Base-by-base conservation (phyloP, 2,888 invertebrate species). In the Cosmorhoe ocellata region DNA sequence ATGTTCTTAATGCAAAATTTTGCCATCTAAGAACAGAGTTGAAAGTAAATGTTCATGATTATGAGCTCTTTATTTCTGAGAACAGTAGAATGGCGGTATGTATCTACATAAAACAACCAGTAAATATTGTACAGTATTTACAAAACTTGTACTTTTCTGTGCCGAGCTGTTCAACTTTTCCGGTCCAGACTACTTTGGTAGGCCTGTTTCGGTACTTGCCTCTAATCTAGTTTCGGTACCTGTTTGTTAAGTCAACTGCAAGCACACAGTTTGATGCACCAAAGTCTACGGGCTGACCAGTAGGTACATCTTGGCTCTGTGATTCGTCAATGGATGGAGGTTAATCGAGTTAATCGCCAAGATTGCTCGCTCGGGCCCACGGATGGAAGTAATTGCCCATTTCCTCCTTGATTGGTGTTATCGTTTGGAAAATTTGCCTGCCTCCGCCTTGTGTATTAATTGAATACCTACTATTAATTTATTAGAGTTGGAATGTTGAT, bases 331-430 rank as follows among this genome's bases (percentile, higher is more conserved):
- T 43, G 38, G 30, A 47, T 69, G 63, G 72, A 69, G 73, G 69
- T 71, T 79, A 76, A 79, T 79, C 69, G 66, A 71, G 72, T 76
- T 74, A 76, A 70, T 69, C 68, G 60, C 44, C 63, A 69, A 68
- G 70, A 75, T 69, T 71, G 66, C 58, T 37, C 8, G 34, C 45
- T 45, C 34, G 18, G 26, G 57, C 52, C 61, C 61, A 58, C 62
- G 57, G 61, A 58, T 62, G 63, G 57, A 57, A 61, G 66, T 71
- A 70, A 78, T 76, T 71, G 72, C 45, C 65, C 66, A 67, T 74
- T 79, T 77, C 75, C 75, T 73, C 59, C 60, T 58, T 76, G 69
- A 74, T 76, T 67, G 56, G 55, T 61, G 57, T 66, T 61, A 61
- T 59, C 63, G 53, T 49, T 51, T 51, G 55, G 54, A 61, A 60